Evolutionary conservation across 2,888 invertebrate species (phyloP).

Genomic region (Athripsodes cinereus): DNA sequence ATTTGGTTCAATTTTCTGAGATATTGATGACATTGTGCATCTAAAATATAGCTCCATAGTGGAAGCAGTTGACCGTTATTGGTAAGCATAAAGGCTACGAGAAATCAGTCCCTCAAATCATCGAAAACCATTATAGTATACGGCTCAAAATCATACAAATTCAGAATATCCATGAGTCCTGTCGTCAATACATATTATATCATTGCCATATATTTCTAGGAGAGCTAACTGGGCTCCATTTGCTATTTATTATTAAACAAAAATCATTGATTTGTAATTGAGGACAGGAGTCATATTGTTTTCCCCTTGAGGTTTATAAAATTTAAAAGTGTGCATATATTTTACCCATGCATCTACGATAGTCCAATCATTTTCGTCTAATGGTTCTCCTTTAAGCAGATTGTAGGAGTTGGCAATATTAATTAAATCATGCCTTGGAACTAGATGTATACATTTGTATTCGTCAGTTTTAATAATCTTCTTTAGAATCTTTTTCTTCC

Average conservation of each 20-base stretch:
- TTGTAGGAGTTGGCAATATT: not conserved
- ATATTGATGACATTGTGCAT: not conserved
- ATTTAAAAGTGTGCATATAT: not conserved
- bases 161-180: not conserved
- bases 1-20: not conserved
- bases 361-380: not conserved
- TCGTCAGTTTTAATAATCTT: not conserved
- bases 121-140: not conserved
- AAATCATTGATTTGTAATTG: not conserved
- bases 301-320: not conserved
- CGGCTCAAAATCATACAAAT: not conserved
- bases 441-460: not conserved
- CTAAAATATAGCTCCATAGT: constrained; percentile 3
- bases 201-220: not conserved
- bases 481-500: no score
- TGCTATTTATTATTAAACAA: not conserved
- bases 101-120: not conserved
- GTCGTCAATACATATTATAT: not conserved
- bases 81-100: not conserved
- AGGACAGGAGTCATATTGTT: not conserved
- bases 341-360: not conserved
- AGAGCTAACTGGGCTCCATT: not conserved
- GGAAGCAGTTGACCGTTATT: not conserved
- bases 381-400: not conserved
- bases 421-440: not conserved